These are phyloP conservation scores for Ligdia adustata DNA, from an alignment of 2,888 invertebrate genomes.

Conservation along the genomic window DNA sequence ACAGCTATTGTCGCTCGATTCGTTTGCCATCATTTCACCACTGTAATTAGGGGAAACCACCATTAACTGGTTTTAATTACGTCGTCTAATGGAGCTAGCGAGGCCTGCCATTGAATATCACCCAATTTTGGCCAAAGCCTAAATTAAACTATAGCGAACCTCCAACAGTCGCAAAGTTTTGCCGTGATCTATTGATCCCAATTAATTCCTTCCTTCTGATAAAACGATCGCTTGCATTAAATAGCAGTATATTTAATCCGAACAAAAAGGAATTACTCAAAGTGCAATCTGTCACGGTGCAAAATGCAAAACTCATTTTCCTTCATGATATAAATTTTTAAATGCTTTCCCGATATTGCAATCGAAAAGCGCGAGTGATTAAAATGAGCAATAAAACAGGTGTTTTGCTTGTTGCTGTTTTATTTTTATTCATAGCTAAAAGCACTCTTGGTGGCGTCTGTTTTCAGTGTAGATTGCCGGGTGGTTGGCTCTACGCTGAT, in stretches of 20 bases:
- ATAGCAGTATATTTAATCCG: conserved; percentile 12
- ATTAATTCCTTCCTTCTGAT: conserved; percentile 8
- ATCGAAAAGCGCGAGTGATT: conserved; percentile 51
- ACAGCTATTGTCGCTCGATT: conserved; percentile 61
- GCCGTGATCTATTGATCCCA: conserved; percentile 7
- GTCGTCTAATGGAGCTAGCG: conserved; percentile 76
- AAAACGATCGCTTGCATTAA: conserved; percentile 15
- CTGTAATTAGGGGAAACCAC: conserved; percentile 75
- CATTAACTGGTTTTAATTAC: conserved; percentile 72
- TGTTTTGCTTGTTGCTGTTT: conserved; percentile 46
- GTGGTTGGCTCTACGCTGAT: conserved; percentile 54
- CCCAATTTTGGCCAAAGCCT: conserved; percentile 38
- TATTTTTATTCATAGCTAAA: conserved; percentile 60
- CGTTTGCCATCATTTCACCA: conserved; percentile 65
- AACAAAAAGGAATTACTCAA: conserved; percentile 52
- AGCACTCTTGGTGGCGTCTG: conserved; percentile 57
- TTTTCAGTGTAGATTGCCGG: conserved; percentile 45
- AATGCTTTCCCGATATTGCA: conserved; percentile 53
- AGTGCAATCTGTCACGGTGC: conserved; percentile 58
- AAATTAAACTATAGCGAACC: conserved; percentile 19
- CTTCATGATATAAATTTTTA: conserved; percentile 50
- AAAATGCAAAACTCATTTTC: conserved; percentile 44
- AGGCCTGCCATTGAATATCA: conserved; percentile 61
- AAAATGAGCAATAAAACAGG: conserved; percentile 53
- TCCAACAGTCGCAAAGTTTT: conserved; percentile 10